Percentiles rank a stretch among this genome's conserved stretches.
phyloP scores from a whole-genome alignment of 1,140 invertebrate species.

The Zaprionus ornatus region DNA sequence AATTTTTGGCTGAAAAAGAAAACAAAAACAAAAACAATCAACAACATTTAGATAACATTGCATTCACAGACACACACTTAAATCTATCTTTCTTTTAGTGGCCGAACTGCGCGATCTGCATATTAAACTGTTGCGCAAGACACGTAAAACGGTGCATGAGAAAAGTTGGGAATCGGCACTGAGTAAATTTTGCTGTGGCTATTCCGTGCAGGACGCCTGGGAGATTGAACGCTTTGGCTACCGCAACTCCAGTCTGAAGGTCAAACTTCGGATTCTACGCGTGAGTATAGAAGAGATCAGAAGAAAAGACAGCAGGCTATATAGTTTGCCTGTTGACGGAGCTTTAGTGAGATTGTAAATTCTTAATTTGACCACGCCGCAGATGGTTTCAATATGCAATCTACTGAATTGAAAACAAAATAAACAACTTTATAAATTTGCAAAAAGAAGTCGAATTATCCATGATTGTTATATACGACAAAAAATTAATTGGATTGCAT shows the following conservation, averaged over 20 bases:
- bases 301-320: background rate
- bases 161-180: conserved; percentile 96
- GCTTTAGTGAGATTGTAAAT: background rate
- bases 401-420: background rate
- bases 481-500: too few relatives aligned
- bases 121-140: conserved; percentile 94
- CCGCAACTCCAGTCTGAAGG: conserved; percentile 93
- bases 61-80: background rate
- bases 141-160: conserved; percentile 91
- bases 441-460: too few relatives aligned
- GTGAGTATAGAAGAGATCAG: conserved; percentile 70
- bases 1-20: conserved; percentile 35
- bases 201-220: conserved; percentile 95
- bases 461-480: too few relatives aligned
- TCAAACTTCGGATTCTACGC: conserved; percentile 95
- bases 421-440: background rate
- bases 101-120: conserved; percentile 93
- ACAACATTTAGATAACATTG: conserved; percentile 81
- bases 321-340: background rate
- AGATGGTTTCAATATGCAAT: background rate
- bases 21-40: conserved; percentile 61
- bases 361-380: background rate
- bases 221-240: conserved; percentile 98
- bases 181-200: conserved; percentile 95
- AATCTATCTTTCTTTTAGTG: conserved; percentile 86